Evolutionary conservation across 2,888 invertebrate species (phyloP), one percentile per base, ranked within the genome.

Genomic region (Drosophila kambysellisi): DNA sequence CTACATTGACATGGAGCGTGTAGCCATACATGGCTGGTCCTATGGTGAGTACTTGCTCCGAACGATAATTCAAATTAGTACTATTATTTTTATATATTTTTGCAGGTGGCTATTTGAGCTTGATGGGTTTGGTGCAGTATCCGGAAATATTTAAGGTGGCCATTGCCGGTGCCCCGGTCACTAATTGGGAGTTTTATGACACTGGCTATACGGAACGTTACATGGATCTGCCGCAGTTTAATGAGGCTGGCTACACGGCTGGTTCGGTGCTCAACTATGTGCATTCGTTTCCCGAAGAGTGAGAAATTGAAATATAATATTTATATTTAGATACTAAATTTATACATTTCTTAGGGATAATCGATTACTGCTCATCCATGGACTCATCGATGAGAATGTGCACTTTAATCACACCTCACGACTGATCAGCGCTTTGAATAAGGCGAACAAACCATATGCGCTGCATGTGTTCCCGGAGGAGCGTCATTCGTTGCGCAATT

Each of bases 151-250:
- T 99, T 94, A 98, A 98, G 94, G 96, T 98, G 87, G 97, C 98
- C 74, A 97, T 99, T 78, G 99, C 99, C 57, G 99, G 99, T 61
- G 99, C 99, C 15, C 99, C 99, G 0, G 99, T 99, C 5, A 98
- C 99, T 12, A 97, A 97, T 91, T 99, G 99, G 99, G 95, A 96
- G 76, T 95, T 98, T 64, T 99, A 99, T 94, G 99, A 99, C 94
- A 99, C 99, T 0, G 99, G 99, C 17, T 99, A 99, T 94, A 99
- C 99, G 61, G 99, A 99, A 94, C 95, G 99, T 46, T 99, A 99
- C 94, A 98, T 99, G 98, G 97, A 96, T 92, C 93, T 97, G 74
- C 98, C 98, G 0, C 95, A 95, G 65, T 95, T 95, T 80, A 97
- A 98, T 94, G 94, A 94, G 61, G 94, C 94, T 76, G 98, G 97